Evolutionary conservation across 2,113 vertebrate genomes (phyloP), one percentile per base, ranked within the genome.

Genomic region (Podarcis cretensis): DNA sequence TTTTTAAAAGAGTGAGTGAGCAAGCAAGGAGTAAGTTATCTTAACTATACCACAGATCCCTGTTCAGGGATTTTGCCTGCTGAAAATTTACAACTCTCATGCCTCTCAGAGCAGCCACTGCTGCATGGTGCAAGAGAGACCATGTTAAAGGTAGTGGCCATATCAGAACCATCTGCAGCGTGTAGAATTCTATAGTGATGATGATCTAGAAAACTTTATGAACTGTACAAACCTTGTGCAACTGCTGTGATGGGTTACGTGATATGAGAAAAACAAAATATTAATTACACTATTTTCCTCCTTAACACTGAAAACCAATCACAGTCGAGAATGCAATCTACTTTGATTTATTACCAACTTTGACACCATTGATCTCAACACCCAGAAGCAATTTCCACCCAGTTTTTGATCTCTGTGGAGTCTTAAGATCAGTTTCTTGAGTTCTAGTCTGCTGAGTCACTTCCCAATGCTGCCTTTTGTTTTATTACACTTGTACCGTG

Each of bases 341-440:
- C 0, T 82, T 40, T 0, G n/a, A 91, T 95, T 93, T 95, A 25
- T 0, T 88, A 85, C 37, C 84, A 92, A 92, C 32, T 90, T 94
- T 92, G 93, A 95, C 90, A 81, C 86, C 86, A 95, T 92, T 92
- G 92, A 95, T 95, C 77, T 87, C 69, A 78, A 76, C 89, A 65
- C 87, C 75, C 94, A 87, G 76, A 94, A 85, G 91, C 77, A 89
- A 68, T 94, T 63, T 93, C 89, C 92, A 91, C 92, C 90, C 86
- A 79, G 69, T 90, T 87, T 91, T 85, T 94, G 90, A 18, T 63
- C 89, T 69, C 83, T 63, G 43, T 0, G 0, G 81, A 0, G 3
- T 89, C 92, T 0, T 0, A 0, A 84, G 90, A 35, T 74, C 71
- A 0, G 0, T 88, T 90, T 90, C 92, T 92, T 81, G 59, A 87